Evolutionary conservation across 2,888 invertebrate genomes (phyloP), one percentile per base, ranked within the genome.

Genomic region (Nemotelus pantherinus): DNA sequence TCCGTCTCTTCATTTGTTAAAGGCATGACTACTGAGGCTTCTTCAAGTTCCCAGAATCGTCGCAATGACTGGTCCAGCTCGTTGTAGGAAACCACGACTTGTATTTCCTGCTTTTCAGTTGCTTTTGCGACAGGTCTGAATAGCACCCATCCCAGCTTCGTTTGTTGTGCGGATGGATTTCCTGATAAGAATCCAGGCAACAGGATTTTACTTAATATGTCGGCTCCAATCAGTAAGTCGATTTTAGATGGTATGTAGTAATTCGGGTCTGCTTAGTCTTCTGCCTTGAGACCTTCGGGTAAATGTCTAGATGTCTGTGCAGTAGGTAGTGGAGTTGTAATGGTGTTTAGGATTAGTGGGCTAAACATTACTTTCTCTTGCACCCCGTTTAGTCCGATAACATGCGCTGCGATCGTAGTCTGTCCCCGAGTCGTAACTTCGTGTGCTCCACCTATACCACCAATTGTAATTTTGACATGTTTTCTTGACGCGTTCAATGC

Each of bases 121-220:
- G 50, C 5, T 50, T 50, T 5, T 50, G 1, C 50, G 9, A 50
- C 9, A 50, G 50, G 50, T 50, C 50, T 1, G 9, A 50, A 50
- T 50, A 50, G 50, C 5, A 50, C 50, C 50, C 50, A 50, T 50
- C 9, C 50, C 9, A 50, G 50, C 9, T 50, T 50, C 6, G 50
- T 50, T 50, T 50, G 50, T 50, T 50, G 50, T 9, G 50, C 50
- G 5, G 50, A 50, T 9, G 50, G 50, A 50, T 50, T 50, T 50
- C 9, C 50, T 50, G 50, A 1, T 9, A 50, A 50, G 50, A 50
- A 7, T 9, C 50, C 50, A 50, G 50, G 1, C 50, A 50, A 50
- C 9, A 50, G 50, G 67, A 57, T 55, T 78, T 72, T 48, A 25
- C 45, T 55, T 6, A 5, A n/a, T 78, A 79, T 80, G 5, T n/a